These are phyloP conservation scores for Triplophysa yarkandensis DNA, from an alignment of 2,797 vertebrate species.

Conservation along the genomic window DNA sequence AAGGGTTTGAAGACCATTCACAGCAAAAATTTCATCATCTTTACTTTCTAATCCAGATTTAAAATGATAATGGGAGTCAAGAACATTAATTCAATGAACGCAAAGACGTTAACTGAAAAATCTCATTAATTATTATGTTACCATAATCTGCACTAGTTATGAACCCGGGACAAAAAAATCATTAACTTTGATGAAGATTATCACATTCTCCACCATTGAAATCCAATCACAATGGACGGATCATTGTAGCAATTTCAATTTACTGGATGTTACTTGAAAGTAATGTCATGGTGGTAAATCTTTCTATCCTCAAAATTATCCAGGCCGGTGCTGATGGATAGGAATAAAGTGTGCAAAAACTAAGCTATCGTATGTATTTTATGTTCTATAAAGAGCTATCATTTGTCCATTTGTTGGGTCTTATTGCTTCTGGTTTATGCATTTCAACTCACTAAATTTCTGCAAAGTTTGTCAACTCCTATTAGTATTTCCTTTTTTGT, in stretches of 20 bases:
- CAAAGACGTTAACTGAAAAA: constrained; percentile 1
- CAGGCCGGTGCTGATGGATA: not conserved
- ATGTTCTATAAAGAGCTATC: too few species aligned
- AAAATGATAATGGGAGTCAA: constrained; percentile 2
- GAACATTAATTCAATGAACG: constrained; percentile 16
- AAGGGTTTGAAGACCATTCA: constrained; percentile 1
- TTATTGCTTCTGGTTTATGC: too few species aligned
- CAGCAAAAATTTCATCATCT: constrained; percentile 13
- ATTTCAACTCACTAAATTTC: too few species aligned
- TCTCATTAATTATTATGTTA: constrained; percentile 16
- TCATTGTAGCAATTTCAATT: constrained; percentile 23
- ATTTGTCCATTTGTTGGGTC: too few species aligned
- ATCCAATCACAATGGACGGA: constrained; percentile 5
- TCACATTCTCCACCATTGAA: not conserved
- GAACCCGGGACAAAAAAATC: constrained; percentile 2
- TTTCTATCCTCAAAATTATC: not conserved
- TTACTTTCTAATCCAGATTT: constrained; percentile 5
- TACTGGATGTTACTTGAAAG: constrained; percentile 17
- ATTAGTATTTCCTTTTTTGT: too few species aligned
- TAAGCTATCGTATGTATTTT: too few species aligned
- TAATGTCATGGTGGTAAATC: not conserved
- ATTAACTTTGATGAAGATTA: not conserved
- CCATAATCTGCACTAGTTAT: constrained; percentile 24
- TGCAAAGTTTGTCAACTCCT: too few species aligned
- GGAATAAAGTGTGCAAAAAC: too few species aligned